Evolutionary conservation across 2,888 invertebrate genomes (phyloP).

Genomic region (Drosophila quinaria): DNA sequence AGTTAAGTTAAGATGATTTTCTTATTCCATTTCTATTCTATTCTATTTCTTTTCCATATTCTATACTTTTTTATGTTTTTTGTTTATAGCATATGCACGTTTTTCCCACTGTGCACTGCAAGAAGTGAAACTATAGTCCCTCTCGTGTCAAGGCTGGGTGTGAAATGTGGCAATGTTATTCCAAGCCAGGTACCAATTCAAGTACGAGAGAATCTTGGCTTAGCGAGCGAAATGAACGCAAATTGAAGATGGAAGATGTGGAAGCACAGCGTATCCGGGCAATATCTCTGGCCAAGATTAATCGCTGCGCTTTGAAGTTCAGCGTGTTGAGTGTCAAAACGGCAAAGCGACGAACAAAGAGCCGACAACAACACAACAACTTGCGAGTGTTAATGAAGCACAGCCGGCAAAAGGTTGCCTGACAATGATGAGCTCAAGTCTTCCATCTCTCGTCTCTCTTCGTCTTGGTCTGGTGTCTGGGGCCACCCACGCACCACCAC

Average conservation of each 20-base stretch:
- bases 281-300: slow-evolving; percentile 51
- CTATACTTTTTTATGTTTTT: background rate
- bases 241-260: slow-evolving; percentile 52
- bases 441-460: background rate
- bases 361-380: slow-evolving; percentile 31
- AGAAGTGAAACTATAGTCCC: slow-evolving; percentile 47
- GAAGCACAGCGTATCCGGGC: slow-evolving; percentile 30
- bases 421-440: slow-evolving; percentile 31
- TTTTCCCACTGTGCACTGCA: slow-evolving; percentile 10
- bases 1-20: too few species aligned
- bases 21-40: too few species aligned
- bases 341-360: slow-evolving; percentile 60
- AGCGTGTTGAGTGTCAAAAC: slow-evolving; percentile 63
- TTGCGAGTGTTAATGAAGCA: slow-evolving; percentile 66
- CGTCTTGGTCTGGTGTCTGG: background rate
- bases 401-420: slow-evolving; percentile 31
- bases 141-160: slow-evolving; percentile 52
- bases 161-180: slow-evolving; percentile 62
- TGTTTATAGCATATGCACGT: background rate
- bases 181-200: slow-evolving; percentile 9
- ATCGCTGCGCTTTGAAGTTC: slow-evolving; percentile 64
- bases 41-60: too few species aligned
- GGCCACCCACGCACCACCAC: slow-evolving; percentile 42
- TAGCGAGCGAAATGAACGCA: slow-evolving; percentile 38
- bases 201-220: slow-evolving; percentile 40